These are phyloP conservation scores for Pachyramphus minor DNA, from an alignment of 2,113 vertebrate genomes.

Conservation along the genomic window DNA sequence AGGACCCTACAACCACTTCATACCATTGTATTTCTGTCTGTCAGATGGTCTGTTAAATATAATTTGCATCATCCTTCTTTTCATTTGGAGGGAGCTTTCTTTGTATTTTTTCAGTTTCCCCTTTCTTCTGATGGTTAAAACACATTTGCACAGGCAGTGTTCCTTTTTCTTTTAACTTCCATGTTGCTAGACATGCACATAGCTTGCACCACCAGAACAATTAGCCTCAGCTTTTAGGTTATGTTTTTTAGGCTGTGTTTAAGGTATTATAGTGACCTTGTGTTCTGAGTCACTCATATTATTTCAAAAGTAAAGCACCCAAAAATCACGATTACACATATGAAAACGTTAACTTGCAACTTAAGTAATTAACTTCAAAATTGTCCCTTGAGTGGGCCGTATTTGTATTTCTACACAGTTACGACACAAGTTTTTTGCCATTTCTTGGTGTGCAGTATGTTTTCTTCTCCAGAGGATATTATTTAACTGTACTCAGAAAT, in stretches of 20 bases:
- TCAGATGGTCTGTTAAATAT: neutral
- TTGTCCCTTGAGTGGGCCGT: neutral
- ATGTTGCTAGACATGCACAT: neutral
- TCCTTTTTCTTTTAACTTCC: neutral
- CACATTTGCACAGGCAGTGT: neutral
- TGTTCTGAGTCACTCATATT: neutral
- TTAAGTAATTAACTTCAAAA: neutral
- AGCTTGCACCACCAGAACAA: neutral
- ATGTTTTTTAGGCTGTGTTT: neutral
- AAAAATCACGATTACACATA: neutral
- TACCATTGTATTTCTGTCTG: neutral
- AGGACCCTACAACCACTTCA: neutral
- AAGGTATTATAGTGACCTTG: neutral
- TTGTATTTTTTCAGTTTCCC: neutral
- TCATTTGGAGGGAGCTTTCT: neutral
- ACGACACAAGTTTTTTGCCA: neutral
- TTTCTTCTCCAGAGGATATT: neutral
- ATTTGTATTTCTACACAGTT: neutral
- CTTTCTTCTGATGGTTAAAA: neutral
- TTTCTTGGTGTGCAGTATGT: neutral
- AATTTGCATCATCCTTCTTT: neutral
- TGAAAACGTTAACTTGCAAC: neutral
- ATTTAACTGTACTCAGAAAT: neutral
- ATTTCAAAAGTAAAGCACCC: neutral
- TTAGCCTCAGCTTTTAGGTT: neutral